Conservation (phyloP, 2,113 vertebrate genomes). For the Cygnus atratus region DNA sequence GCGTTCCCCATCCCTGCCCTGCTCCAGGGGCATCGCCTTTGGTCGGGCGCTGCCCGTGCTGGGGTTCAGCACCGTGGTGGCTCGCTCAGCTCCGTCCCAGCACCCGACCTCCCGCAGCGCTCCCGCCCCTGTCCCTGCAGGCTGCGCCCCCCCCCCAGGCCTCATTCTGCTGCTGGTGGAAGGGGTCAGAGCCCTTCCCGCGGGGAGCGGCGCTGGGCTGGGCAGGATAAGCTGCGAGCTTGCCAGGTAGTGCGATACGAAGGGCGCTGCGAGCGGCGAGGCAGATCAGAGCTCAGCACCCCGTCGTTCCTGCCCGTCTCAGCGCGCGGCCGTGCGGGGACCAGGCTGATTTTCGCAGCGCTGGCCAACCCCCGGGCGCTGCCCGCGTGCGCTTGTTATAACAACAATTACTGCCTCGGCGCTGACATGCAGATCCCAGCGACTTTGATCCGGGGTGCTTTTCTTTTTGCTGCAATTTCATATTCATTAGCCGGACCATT, state of each 20-base stretch:
- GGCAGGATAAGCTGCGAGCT: too few species aligned
- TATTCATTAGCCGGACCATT: not conserved
- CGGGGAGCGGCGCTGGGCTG: not conserved
- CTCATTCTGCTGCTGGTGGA: not conserved
- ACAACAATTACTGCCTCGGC: not conserved
- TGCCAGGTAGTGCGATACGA: not conserved
- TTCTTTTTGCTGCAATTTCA: not conserved
- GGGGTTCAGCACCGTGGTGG: not conserved
- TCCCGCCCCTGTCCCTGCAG: too few species aligned
- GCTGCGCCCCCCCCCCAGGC: too few species aligned
- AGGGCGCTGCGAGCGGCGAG: too few species aligned
- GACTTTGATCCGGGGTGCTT: not conserved
- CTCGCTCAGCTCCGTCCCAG: not conserved
- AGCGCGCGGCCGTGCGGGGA: not conserved
- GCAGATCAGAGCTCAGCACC: too few species aligned
- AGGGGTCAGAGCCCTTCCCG: not conserved
- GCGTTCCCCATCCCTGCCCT: not conserved
- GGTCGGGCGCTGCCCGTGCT: too few species aligned
- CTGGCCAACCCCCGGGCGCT: not conserved
- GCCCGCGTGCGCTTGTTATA: accelerated
- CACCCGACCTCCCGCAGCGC: too few species aligned
- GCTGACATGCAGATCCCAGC: not conserved
- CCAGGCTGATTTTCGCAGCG: accelerated
- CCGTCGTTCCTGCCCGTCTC: not conserved
- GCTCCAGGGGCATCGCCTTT: not conserved